Conservation (phyloP, 2,888 invertebrate genomes). For the Penaeus monodon region DNA sequence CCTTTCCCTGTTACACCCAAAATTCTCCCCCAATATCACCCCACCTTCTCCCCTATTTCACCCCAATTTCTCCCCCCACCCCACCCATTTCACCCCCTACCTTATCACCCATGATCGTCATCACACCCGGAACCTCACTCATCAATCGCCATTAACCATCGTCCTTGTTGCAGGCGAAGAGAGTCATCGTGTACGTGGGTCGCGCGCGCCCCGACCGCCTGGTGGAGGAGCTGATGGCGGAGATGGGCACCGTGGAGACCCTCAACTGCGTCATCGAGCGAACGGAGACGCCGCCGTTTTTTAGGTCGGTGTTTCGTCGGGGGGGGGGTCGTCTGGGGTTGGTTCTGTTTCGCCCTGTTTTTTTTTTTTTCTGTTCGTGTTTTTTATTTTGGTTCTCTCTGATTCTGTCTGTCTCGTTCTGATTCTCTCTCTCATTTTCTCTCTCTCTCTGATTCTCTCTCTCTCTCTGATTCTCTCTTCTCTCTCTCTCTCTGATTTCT, state of each 20-base stretch:
- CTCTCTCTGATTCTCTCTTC: neutral
- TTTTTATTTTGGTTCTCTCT: too few relatives aligned
- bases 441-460: too few relatives aligned
- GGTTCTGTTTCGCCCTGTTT: too few relatives aligned
- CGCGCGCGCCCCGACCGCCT: conserved; percentile 91
- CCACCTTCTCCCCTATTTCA: conserved; percentile 17
- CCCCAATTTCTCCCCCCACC: conserved; percentile 62
- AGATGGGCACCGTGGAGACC: conserved; percentile 96
- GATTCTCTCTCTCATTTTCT: too few relatives aligned
- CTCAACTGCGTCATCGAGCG: conserved; percentile 95
- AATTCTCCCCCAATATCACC: too few relatives aligned
- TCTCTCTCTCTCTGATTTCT: neutral
- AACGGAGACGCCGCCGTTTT: conserved; percentile 98
- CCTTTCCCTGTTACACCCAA: too few relatives aligned
- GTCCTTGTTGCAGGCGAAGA: conserved; percentile 81
- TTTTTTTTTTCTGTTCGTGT: too few relatives aligned
- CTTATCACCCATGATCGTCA: conserved; percentile 70
- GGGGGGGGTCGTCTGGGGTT: too few relatives aligned
- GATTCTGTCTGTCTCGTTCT: too few relatives aligned
- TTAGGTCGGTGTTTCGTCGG: conserved; percentile 79
- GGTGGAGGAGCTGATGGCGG: conserved; percentile 96
- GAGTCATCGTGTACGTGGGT: conserved; percentile 93
- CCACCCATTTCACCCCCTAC: conserved; percentile 58
- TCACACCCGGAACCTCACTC: conserved; percentile 39
- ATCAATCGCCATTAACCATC: conserved; percentile 42